These are phyloP conservation scores for Odontocerum albicorne DNA, from an alignment of 2,888 invertebrate species.

Conservation along the genomic window DNA sequence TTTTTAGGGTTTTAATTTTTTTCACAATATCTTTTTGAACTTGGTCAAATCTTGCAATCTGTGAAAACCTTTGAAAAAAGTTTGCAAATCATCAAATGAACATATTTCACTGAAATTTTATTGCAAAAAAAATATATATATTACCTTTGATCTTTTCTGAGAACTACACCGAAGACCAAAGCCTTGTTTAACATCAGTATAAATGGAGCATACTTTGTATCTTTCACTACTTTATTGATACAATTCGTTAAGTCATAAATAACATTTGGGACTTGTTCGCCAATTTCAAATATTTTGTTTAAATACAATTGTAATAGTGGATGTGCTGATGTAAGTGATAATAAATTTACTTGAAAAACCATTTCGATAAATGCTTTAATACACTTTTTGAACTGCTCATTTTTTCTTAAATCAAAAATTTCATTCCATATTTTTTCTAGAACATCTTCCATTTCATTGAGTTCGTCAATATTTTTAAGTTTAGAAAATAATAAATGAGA, in stretches of 20 bases:
- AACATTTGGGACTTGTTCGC: conserved; percentile 45
- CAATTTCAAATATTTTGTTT: conserved; percentile 48
- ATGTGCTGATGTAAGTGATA: conserved; percentile 8
- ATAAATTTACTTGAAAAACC: conserved; percentile 37
- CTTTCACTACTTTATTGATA: conserved; percentile 32
- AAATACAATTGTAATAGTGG: conserved; percentile 20
- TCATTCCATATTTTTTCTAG: conserved; percentile 50
- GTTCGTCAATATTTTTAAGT: conserved; percentile 35
- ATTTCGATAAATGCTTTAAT: conserved; percentile 49
- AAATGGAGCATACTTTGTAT: conserved; percentile 41
- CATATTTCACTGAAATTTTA: too few relatives aligned
- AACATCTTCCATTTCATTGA: conserved; percentile 40
- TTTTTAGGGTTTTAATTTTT: too few relatives aligned
- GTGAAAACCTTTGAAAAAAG: too few relatives aligned
- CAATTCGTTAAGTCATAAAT: conserved; percentile 45
- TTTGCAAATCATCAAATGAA: too few relatives aligned
- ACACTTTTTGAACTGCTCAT: conserved; percentile 48
- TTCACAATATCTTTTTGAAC: too few relatives aligned
- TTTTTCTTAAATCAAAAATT: conserved; percentile 53
- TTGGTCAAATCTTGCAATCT: too few relatives aligned
- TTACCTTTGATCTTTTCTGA: conserved; percentile 59
- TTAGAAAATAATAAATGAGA: conserved; percentile 43
- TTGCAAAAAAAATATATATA: not conserved
- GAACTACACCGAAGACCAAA: conserved; percentile 52
- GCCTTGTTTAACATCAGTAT: conserved; percentile 50